A percentile compares a stretch with the other conserved stretches of the same genome.
Conservation (phyloP, 2,113 vertebrate genomes). For the Neolamprologus sp. region DNA sequence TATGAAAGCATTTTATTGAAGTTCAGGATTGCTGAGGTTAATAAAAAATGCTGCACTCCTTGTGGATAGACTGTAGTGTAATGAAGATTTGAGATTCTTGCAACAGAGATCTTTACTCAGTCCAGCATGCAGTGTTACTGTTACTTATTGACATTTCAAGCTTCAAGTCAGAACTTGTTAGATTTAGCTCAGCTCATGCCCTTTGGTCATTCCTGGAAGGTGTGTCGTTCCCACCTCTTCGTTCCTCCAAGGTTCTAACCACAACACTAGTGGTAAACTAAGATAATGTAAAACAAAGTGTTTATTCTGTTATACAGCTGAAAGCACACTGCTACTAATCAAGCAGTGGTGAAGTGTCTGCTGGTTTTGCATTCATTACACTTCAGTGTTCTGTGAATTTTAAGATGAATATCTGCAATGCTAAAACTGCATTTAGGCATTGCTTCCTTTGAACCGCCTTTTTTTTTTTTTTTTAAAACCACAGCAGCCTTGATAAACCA, state of each 20-base stretch:
- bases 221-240: not conserved
- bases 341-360: not conserved
- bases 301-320: not conserved
- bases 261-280: not conserved
- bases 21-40: not conserved
- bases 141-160: not conserved
- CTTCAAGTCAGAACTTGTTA: not conserved
- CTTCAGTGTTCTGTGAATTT: not conserved
- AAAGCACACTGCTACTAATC: not conserved
- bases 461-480: not conserved
- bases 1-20: not conserved
- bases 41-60: not conserved
- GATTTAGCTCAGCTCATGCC: not conserved
- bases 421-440: not conserved
- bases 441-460: rapidly evolving
- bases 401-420: not conserved
- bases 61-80: not conserved
- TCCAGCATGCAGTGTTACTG: not conserved
- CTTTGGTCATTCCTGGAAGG: constrained; percentile 2
- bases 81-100: not conserved
- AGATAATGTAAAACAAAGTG: not conserved
- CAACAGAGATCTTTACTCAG: not conserved
- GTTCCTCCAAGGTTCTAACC: not conserved
- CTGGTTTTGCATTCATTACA: not conserved
- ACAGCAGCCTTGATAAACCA: not conserved